A percentile compares a stretch with the other conserved stretches of the same genome.
phyloP scores from a whole-genome alignment of 2,113 vertebrate genomes.

The Nicator chloris region DNA sequence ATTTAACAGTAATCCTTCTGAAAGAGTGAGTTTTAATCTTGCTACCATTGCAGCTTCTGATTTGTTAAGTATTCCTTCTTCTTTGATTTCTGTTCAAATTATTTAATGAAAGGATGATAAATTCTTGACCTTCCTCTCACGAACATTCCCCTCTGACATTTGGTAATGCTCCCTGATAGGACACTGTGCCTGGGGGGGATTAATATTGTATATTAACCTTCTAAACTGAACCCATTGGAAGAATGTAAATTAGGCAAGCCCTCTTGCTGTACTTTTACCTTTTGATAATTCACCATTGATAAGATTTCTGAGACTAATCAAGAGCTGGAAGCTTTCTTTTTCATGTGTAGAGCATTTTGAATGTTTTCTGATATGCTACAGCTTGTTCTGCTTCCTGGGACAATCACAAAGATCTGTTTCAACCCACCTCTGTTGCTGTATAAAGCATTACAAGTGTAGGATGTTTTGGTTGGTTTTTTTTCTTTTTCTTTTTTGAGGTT shows the following conservation, averaged over 20 bases:
- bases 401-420: background rate
- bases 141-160: conserved; percentile 54
- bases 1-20: conserved; percentile 68
- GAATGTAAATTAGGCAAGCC: background rate
- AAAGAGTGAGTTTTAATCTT: conserved; percentile 67
- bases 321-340: background rate
- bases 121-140: conserved; percentile 72
- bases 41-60: conserved; percentile 49
- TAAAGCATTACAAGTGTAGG: background rate
- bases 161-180: conserved; percentile 16
- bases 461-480: background rate
- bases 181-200: background rate
- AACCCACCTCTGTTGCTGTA: background rate
- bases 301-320: background rate
- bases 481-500: background rate
- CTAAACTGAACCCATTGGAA: background rate
- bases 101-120: conserved; percentile 78
- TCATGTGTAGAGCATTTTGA: background rate
- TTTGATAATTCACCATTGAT: background rate
- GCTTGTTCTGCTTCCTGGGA: background rate
- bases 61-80: conserved; percentile 66
- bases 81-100: conserved; percentile 77
- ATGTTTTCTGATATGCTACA: background rate
- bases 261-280: background rate
- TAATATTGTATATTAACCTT: conserved; percentile 6